Percentiles rank a stretch among this genome's conserved stretches.
Conservation (phyloP, 2,888 invertebrate genomes). For the Drosophila demipolita region DNA sequence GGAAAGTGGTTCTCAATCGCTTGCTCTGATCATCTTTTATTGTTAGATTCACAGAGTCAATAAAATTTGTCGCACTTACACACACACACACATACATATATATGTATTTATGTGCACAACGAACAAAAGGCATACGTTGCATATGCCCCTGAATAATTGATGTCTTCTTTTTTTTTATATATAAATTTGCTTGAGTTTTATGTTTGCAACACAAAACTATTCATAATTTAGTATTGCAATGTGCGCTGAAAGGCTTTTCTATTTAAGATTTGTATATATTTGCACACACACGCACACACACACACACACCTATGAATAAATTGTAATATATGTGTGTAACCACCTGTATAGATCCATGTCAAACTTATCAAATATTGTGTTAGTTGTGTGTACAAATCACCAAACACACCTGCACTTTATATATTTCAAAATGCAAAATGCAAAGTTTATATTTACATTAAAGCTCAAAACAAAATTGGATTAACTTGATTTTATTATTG, state of each 20-base stretch:
- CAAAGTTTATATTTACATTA: background rate
- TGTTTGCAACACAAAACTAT: slow-evolving; percentile 37
- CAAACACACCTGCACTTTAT: background rate
- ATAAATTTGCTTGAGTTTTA: slow-evolving; percentile 52
- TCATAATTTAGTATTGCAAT: slow-evolving; percentile 50
- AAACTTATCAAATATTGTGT: background rate
- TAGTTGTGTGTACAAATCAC: background rate
- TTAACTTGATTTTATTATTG: background rate
- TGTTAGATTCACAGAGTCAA: slow-evolving; percentile 72
- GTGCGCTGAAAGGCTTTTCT: slow-evolving; percentile 21
- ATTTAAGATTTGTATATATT: background rate
- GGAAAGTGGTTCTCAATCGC: background rate
- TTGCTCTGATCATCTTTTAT: slow-evolving; percentile 49
- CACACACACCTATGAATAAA: background rate
- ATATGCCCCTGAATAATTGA: slow-evolving; percentile 68
- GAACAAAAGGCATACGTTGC: slow-evolving; percentile 21
- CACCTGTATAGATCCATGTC: background rate
- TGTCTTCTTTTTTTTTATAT: slow-evolving; percentile 45
- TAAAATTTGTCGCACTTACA: slow-evolving; percentile 52
- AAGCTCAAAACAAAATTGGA: background rate
- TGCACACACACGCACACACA: background rate
- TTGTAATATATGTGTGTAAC: background rate
- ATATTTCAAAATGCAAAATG: background rate
- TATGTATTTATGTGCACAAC: background rate
- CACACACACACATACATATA: slow-evolving; percentile 8